Evolutionary conservation across 2,113 vertebrate genomes (phyloP).

Genomic region (Anguilla rostrata): DNA sequence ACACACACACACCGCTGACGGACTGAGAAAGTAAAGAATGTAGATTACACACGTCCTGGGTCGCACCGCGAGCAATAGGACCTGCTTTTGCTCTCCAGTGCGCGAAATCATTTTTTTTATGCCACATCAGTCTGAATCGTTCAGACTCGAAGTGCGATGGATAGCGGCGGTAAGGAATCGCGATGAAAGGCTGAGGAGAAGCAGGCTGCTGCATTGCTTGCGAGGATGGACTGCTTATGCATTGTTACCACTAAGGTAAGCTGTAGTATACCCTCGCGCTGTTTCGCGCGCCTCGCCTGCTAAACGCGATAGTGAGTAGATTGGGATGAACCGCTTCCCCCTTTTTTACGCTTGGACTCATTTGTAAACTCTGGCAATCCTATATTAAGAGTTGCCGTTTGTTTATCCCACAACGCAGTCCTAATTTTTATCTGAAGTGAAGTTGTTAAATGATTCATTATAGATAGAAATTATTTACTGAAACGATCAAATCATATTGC

Average conservation of each 20-base stretch:
- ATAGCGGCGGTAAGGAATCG: slow-evolving; percentile 26
- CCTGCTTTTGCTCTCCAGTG: not conserved
- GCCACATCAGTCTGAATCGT: not conserved
- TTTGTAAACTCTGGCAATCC: not conserved
- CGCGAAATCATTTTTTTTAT: slow-evolving; percentile 21
- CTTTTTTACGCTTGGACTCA: not conserved
- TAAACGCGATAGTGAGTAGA: not conserved
- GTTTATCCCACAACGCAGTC: not conserved
- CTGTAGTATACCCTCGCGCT: not conserved
- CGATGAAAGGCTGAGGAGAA: slow-evolving; percentile 59
- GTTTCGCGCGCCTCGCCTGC: not conserved
- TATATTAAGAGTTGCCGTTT: not conserved
- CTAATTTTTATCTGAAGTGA: not conserved
- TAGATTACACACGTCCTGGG: not conserved
- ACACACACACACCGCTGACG: not conserved
- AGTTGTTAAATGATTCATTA: not conserved
- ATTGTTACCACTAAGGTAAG: slow-evolving; percentile 88
- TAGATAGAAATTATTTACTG: not conserved
- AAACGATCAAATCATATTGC: not conserved
- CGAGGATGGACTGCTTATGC: slow-evolving; percentile 81
- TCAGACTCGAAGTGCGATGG: not conserved
- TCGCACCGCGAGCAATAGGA: not conserved
- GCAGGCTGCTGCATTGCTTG: slow-evolving; percentile 59
- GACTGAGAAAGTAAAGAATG: not conserved
- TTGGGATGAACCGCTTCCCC: not conserved